Percentiles rank a stretch among this genome's conserved stretches.
Conservation (phyloP, 2,888 invertebrate species). For the Agrochola lota region DNA sequence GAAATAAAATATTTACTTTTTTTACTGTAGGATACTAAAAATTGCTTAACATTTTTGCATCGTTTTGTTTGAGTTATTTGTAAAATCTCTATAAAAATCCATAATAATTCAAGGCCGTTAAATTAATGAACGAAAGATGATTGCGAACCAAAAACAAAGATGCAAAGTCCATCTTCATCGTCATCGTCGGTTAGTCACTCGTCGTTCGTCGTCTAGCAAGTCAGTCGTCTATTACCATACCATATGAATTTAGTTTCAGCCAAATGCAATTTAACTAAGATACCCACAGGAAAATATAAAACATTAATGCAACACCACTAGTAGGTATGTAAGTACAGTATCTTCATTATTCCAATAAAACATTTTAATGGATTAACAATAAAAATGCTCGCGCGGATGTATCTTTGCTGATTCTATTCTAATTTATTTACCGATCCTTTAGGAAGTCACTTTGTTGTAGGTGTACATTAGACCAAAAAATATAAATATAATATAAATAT, state of each 20-base stretch:
- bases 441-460: constrained; percentile 53
- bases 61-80: not conserved
- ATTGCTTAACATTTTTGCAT: not conserved
- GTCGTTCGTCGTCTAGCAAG: too few relatives aligned
- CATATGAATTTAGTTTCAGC: too few relatives aligned
- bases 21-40: not conserved
- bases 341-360: constrained; percentile 15
- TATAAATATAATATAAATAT: too few relatives aligned
- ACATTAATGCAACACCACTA: not conserved
- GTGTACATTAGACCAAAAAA: too few relatives aligned
- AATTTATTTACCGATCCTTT: constrained; percentile 36
- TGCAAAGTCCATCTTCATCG: too few relatives aligned
- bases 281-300: too few relatives aligned
- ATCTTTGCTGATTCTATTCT: constrained; percentile 23
- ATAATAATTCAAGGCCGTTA: too few relatives aligned
- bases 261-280: not conserved
- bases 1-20: not conserved
- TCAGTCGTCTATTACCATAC: too few relatives aligned
- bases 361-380: constrained; percentile 14
- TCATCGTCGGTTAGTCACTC: too few relatives aligned
- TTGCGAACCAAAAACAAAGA: too few relatives aligned
- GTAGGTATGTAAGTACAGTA: not conserved
- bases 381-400: constrained; percentile 4
- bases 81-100: not conserved
- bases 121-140: too few relatives aligned